phyloP scores from a whole-genome alignment of 2,888 invertebrate genomes.

The Parascotia fuliginaria region DNA sequence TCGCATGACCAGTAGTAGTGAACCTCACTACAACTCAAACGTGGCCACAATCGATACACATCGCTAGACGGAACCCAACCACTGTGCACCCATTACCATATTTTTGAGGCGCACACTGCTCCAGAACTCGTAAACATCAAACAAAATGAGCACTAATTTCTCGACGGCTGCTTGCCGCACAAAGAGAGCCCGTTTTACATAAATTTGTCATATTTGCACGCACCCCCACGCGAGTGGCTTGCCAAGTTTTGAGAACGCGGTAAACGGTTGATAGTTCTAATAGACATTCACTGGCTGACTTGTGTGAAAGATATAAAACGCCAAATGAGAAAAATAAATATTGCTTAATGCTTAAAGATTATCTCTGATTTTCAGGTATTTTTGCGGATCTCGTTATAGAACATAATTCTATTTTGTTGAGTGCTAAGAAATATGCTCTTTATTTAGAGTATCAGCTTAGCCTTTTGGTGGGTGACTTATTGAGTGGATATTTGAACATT shows the following conservation, averaged over 20 bases:
- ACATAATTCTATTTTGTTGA: too few relatives aligned
- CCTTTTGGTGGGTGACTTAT: too few relatives aligned
- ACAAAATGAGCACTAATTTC: conserved; percentile 82
- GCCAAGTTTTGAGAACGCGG: conserved; percentile 65
- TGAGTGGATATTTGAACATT: too few relatives aligned
- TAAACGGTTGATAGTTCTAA: conserved; percentile 48
- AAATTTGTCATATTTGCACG: conserved; percentile 84
- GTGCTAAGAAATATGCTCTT: too few relatives aligned
- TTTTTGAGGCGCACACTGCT: conserved; percentile 66
- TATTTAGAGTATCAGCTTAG: too few relatives aligned
- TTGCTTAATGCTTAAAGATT: background rate
- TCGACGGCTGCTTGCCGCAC: conserved; percentile 56
- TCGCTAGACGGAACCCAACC: conserved; percentile 53
- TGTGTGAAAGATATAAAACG: conserved; percentile 10
- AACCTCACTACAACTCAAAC: conserved; percentile 34
- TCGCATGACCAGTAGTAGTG: background rate
- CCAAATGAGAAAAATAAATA: background rate
- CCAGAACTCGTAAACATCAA: conserved; percentile 74
- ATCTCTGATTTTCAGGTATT: background rate
- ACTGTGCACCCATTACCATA: conserved; percentile 69
- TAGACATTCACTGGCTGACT: conserved; percentile 19
- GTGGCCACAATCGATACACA: conserved; percentile 58
- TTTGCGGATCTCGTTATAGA: background rate
- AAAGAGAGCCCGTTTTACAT: conserved; percentile 75
- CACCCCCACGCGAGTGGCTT: conserved; percentile 55